Evolutionary conservation across 2,888 invertebrate species (phyloP).

Genomic region (Cerastis leucographa): DNA sequence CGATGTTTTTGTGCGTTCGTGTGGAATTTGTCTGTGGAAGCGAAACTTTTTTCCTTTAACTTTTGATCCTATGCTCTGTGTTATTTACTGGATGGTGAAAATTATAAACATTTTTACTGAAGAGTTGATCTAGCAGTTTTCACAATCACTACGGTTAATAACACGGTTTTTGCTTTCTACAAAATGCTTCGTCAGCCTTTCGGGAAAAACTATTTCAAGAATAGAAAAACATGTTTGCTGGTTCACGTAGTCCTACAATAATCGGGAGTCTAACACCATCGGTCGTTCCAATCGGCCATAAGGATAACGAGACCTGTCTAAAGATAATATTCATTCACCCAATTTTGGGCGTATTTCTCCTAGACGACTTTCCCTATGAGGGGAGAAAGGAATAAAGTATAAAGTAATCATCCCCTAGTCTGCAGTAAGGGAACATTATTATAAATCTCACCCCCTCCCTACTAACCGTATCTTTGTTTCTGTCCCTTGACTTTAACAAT

Average conservation of each 20-base stretch:
- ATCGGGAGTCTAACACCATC: conserved; percentile 10
- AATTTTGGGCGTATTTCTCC: conserved; percentile 39
- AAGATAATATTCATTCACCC: conserved; percentile 48
- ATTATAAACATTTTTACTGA: too few species aligned
- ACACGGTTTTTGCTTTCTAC: background rate
- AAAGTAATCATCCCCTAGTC: conserved; percentile 45
- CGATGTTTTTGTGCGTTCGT: background rate
- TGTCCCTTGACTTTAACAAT: conserved; percentile 8
- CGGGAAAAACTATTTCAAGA: background rate
- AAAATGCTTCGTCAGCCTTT: background rate
- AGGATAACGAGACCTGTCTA: conserved; percentile 38
- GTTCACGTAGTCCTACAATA: background rate
- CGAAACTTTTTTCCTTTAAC: background rate
- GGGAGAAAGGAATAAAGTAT: conserved; percentile 36
- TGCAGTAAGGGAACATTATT: conserved; percentile 33
- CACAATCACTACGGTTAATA: background rate
- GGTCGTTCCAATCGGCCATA: conserved; percentile 8
- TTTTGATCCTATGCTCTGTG: too few species aligned
- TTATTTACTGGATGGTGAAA: too few species aligned
- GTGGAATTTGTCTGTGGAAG: background rate
- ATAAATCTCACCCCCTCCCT: conserved; percentile 44
- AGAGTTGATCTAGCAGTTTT: too few species aligned
- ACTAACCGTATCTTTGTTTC: conserved; percentile 23
- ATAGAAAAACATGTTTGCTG: conserved; percentile 27
- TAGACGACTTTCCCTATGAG: conserved; percentile 10